These are phyloP conservation scores for Aselliscus stoliczkanus DNA, from an alignment of 2,797 vertebrate genomes.

Conservation along the genomic window DNA sequence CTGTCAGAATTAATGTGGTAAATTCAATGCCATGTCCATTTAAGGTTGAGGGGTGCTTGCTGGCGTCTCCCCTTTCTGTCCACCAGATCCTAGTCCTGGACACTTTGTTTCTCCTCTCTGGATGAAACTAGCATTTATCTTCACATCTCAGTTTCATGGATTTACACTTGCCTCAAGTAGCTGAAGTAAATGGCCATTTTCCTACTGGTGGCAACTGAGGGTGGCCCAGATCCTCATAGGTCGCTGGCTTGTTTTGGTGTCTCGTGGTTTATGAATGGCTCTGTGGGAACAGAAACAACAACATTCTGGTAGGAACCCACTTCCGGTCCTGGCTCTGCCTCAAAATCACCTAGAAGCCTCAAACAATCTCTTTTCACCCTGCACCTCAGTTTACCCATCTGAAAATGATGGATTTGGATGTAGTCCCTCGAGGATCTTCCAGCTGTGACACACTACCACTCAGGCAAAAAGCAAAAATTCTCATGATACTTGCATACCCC, in stretches of 20 bases:
- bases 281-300: not conserved
- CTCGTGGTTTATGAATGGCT: not conserved
- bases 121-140: not conserved
- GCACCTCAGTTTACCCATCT: not conserved
- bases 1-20: not conserved
- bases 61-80: not conserved
- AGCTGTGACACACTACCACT: not conserved
- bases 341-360: not conserved
- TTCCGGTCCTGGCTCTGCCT: not conserved
- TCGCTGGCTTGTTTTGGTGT: not conserved
- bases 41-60: not conserved
- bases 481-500: not conserved
- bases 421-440: not conserved
- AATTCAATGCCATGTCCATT: not conserved
- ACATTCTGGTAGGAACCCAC: not conserved
- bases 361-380: not conserved
- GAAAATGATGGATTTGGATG: not conserved
- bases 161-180: not conserved
- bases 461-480: not conserved
- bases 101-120: not conserved
- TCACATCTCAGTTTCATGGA: not conserved
- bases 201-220: not conserved
- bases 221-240: not conserved
- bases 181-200: not conserved
- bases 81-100: not conserved